phyloP scores from a whole-genome alignment of 2,888 invertebrate species.

The Synergus umbraculus region DNA sequence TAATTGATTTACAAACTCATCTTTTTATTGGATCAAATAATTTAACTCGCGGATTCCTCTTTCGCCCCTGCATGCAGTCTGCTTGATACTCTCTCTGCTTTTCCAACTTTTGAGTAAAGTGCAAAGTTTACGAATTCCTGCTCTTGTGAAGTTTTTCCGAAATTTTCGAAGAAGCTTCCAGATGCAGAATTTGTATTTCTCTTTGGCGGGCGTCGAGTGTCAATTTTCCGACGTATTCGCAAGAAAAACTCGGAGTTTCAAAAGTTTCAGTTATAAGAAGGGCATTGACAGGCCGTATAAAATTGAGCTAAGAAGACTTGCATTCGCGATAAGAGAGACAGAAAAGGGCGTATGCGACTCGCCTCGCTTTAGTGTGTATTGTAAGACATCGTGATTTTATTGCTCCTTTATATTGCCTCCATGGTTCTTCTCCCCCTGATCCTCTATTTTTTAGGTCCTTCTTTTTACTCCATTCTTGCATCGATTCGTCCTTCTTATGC shows the following conservation, averaged over 20 bases:
- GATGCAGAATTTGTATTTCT: slow-evolving; percentile 18
- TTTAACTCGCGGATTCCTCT: slow-evolving; percentile 7
- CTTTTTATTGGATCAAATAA: slow-evolving; percentile 24
- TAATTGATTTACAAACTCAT: background rate
- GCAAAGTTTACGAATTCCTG: slow-evolving; percentile 26
- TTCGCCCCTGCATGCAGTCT: background rate
- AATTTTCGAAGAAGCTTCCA: slow-evolving; percentile 26
- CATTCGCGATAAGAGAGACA: slow-evolving; percentile 2
- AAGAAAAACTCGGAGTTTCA: background rate
- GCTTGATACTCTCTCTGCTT: background rate
- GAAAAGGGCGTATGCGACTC: background rate
- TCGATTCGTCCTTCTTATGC: slow-evolving; percentile 44
- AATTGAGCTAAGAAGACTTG: slow-evolving; percentile 6
- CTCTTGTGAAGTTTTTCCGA: slow-evolving; percentile 15
- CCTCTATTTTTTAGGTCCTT: slow-evolving; percentile 46
- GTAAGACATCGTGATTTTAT: slow-evolving; percentile 67
- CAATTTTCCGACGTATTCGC: slow-evolving; percentile 9
- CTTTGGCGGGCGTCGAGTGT: slow-evolving; percentile 18
- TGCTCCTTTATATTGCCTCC: slow-evolving; percentile 69
- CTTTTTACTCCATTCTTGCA: slow-evolving; percentile 45
- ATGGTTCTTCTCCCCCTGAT: slow-evolving; percentile 46
- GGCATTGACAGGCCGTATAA: background rate
- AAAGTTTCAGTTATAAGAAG: background rate
- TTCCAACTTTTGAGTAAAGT: slow-evolving; percentile 6
- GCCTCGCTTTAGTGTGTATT: slow-evolving; percentile 31